A percentile compares a stretch with the other conserved stretches of the same genome.
Conservation (phyloP, 2,888 invertebrate genomes). For the Drosophila leonis region DNA sequence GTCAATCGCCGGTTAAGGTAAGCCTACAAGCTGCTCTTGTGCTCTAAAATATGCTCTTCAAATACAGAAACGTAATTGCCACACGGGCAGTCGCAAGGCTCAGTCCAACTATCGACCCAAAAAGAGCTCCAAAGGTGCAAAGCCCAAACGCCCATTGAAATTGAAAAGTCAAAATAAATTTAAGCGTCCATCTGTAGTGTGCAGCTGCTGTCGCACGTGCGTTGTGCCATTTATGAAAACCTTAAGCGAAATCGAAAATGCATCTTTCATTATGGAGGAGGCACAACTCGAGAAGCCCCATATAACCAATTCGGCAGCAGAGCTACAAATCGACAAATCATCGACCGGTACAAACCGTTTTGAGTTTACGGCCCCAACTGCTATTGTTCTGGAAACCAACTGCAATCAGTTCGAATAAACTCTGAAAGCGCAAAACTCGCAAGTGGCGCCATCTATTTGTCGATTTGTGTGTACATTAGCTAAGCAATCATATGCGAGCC, state of each 20-base stretch:
- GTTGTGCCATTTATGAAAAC: background rate
- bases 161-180: too few species aligned
- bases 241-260: background rate
- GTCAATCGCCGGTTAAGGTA: background rate
- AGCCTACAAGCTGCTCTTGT: background rate
- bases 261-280: accelerated
- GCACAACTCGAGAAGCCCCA: accelerated
- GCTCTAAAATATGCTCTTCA: background rate
- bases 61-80: background rate
- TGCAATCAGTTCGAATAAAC: background rate
- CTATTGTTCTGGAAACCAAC: accelerated
- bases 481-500: background rate
- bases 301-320: background rate
- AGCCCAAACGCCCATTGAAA: background rate
- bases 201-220: background rate
- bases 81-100: background rate
- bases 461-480: background rate
- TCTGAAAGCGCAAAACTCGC: background rate
- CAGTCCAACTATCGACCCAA: background rate
- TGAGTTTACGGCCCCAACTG: background rate
- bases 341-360: background rate
- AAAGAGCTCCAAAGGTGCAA: background rate
- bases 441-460: slow-evolving; percentile 18
- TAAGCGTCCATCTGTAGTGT: background rate
- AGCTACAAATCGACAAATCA: background rate